phyloP scores from a whole-genome alignment of 1,140 invertebrate genomes.

The Drosophila melanica region DNA sequence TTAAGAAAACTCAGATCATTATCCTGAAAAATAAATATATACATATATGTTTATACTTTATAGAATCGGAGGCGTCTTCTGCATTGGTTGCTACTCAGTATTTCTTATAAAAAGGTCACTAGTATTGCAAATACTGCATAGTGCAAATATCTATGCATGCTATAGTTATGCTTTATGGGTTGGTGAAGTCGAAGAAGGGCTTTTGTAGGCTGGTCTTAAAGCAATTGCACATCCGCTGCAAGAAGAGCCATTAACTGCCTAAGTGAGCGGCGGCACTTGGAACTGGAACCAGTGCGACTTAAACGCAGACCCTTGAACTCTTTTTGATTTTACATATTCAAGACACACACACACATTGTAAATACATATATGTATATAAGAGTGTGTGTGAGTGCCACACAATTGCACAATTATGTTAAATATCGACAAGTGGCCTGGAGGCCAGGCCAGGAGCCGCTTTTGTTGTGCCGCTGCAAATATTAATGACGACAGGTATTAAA shows the following conservation, averaged over 20 bases:
- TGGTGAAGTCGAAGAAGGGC: not conserved
- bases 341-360: conserved; percentile 8
- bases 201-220: conserved; percentile 25
- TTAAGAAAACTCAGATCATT: too few species aligned
- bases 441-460: conserved; percentile 51
- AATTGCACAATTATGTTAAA: conserved; percentile 82
- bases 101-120: too few species aligned
- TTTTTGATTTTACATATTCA: conserved; percentile 66
- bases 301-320: conserved; percentile 76
- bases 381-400: conserved; percentile 37
- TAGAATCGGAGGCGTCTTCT: too few species aligned
- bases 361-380: conserved; percentile 10
- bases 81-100: too few species aligned
- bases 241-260: conserved; percentile 62
- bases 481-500: conserved; percentile 69
- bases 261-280: conserved; percentile 51
- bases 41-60: too few species aligned
- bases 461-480: conserved; percentile 55
- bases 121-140: not conserved
- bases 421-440: conserved; percentile 71
- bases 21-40: too few species aligned
- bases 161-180: conserved; percentile 3
- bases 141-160: not conserved
- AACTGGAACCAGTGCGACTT: conserved; percentile 39
- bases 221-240: conserved; percentile 66